These are phyloP conservation scores for Zophobas morio DNA, from an alignment of 1,140 invertebrate species.

Conservation along the genomic window DNA sequence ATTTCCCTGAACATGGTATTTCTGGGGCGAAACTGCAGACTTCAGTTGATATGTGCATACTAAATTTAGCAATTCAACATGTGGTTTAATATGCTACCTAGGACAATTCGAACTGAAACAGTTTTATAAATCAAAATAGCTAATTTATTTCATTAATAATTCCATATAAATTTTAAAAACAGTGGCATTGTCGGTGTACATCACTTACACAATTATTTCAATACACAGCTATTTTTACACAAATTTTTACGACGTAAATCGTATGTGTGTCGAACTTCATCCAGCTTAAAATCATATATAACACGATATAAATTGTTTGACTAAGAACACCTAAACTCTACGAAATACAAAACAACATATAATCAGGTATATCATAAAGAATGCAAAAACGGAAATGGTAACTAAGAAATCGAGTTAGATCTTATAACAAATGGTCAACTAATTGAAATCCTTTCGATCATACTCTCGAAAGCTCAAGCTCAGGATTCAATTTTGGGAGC, in stretches of 20 bases:
- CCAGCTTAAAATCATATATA: slow-evolving; percentile 57
- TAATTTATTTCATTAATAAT: slow-evolving; percentile 54
- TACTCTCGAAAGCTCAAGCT: no score
- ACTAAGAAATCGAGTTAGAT: no score
- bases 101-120: neutral
- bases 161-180: slow-evolving; percentile 55
- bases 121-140: slow-evolving; percentile 47
- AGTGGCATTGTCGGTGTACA: slow-evolving; percentile 56
- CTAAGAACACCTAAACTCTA: slow-evolving; percentile 51
- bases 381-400: slow-evolving; percentile 29
- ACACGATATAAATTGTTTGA: slow-evolving; percentile 56
- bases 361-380: slow-evolving; percentile 64
- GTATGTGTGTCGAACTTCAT: slow-evolving; percentile 54
- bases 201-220: slow-evolving; percentile 55
- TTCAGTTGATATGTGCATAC: no score
- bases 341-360: slow-evolving; percentile 49
- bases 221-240: slow-evolving; percentile 52
- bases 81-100: no score
- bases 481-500: no score
- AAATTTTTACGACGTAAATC: slow-evolving; percentile 44
- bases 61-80: no score
- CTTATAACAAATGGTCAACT: no score
- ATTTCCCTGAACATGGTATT: no score
- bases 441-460: no score
- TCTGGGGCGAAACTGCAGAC: no score